Base-by-base conservation (phyloP, 2,797 vertebrate species). In the Pantherophis alleghaniensis region DNA sequence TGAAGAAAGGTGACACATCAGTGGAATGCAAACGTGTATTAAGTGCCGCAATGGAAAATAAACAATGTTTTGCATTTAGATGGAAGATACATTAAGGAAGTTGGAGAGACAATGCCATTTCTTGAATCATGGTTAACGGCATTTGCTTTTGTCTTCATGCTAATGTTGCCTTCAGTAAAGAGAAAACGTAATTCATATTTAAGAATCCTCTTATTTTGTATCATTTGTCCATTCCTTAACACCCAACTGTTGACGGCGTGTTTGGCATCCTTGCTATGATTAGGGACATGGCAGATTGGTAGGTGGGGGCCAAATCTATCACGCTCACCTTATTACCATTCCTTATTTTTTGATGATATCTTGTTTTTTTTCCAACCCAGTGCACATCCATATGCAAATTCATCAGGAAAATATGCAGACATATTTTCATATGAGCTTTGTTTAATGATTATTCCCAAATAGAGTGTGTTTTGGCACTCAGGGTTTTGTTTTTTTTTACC, bases 1-100 rank as follows among this genome's bases (percentile, higher is more conserved):
- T 96, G 94, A 96, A 97, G 96, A 94, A 96, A 96, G 96, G 95
- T 96, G 94, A 93, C 88, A 92, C 18, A n/a, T 26, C 94, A 89
- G 91, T 94, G 92, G 90, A 95, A 90, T 22, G 93, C 92, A 96
- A 90, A 92, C 32, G n/a, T 91, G 61, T 60, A 89, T 92, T 53
- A 90, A 93, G 86, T 66, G 94, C 93, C 91, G 37, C 87, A 79
- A 28, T 32, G 88, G 83, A n/a, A 92, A 93, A 94, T 92, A 59
- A 92, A 94, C 22, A 5, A 90, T 53, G 69, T 32, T 28, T 69
- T 93, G 32, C 37, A 57, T 93, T 94, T 94, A 57, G 95, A 93
- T n/a, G 56, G 57, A 92, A 94, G 93, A 92, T 32, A 47, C 26
- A 20, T 53, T 83, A 32, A 91, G 32, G 32, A 47, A 12, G 5